Conservation (phyloP, 2,888 invertebrate genomes). For the Xylophagus ater region DNA sequence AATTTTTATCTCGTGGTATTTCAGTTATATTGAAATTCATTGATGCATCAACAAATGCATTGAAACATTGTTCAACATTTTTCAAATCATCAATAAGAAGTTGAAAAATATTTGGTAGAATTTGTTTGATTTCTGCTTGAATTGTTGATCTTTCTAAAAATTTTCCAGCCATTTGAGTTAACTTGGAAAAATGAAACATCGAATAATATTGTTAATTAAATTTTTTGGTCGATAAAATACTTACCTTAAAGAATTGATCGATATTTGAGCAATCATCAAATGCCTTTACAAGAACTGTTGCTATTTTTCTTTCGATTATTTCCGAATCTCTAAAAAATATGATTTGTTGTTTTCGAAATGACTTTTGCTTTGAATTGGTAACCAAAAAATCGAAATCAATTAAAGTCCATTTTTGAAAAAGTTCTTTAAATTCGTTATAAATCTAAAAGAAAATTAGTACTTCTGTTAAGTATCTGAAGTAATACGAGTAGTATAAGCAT, state of each 20-base stretch:
- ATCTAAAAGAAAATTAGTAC: constrained; percentile 22
- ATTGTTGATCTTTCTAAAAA: constrained; percentile 45
- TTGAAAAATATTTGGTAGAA: constrained; percentile 41
- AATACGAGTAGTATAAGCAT: neutral
- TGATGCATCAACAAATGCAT: neutral
- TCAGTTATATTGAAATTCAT: constrained; percentile 19
- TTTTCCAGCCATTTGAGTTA: constrained; percentile 43
- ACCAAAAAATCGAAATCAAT: constrained; percentile 31
- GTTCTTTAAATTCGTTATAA: constrained; percentile 29
- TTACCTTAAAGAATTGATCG: constrained; percentile 46
- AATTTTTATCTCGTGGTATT: constrained; percentile 42
- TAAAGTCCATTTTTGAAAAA: constrained; percentile 33
- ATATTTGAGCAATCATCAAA: constrained; percentile 49
- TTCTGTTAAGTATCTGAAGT: neutral
- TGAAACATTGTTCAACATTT: constrained; percentile 26
- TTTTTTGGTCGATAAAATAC: constrained; percentile 2
- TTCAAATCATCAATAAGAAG: constrained; percentile 35
- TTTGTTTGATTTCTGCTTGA: constrained; percentile 42
- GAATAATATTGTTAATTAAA: constrained; percentile 1
- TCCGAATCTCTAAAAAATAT: constrained; percentile 38
- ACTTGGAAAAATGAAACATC: constrained; percentile 27
- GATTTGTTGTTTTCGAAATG: constrained; percentile 42
- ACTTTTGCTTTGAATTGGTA: neutral
- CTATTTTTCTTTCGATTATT: constrained; percentile 44
- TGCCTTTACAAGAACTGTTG: constrained; percentile 46